phyloP scores from a whole-genome alignment of 2,113 vertebrate genomes.

The Bettongia penicillata region DNA sequence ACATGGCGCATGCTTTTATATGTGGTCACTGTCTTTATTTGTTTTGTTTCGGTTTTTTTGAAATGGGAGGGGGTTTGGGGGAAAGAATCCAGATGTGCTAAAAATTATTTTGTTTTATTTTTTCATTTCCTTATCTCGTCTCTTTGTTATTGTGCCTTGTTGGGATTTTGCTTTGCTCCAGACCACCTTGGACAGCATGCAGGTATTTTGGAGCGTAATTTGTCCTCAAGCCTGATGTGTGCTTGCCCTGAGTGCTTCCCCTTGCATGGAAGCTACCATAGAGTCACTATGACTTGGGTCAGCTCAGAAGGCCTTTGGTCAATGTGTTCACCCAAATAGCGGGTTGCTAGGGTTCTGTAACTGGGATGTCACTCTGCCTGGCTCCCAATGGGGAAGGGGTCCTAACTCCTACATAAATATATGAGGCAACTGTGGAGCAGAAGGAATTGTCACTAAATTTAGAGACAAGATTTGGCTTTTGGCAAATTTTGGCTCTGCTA shows the following conservation, averaged over 20 bases:
- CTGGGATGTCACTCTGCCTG: background rate
- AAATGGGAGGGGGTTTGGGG: background rate
- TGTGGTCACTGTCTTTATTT: background rate
- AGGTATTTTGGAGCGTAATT: constrained; percentile 91
- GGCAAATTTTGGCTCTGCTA: background rate
- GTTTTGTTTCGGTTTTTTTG: constrained; percentile 75
- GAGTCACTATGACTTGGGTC: constrained; percentile 69
- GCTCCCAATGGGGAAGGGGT: background rate
- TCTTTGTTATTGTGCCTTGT: constrained; percentile 87
- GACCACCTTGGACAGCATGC: constrained; percentile 99
- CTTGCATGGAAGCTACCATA: constrained; percentile 54
- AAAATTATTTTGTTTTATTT: constrained; percentile 73
- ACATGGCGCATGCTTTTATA: constrained; percentile 56
- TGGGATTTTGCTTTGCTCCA: constrained; percentile 88
- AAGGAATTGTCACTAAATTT: background rate
- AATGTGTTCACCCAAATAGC: background rate
- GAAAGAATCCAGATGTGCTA: constrained; percentile 60
- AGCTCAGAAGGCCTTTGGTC: constrained; percentile 33
- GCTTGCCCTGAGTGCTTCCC: background rate
- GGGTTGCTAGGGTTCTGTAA: background rate
- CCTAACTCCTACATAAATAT: rapidly evolving
- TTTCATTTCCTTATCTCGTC: constrained; percentile 83
- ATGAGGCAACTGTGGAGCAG: background rate
- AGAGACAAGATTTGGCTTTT: rapidly evolving
- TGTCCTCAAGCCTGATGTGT: constrained; percentile 63